These are phyloP conservation scores for Petrocephalus schoutedeni DNA, from an alignment of 2,797 vertebrate genomes.

Conservation along the genomic window DNA sequence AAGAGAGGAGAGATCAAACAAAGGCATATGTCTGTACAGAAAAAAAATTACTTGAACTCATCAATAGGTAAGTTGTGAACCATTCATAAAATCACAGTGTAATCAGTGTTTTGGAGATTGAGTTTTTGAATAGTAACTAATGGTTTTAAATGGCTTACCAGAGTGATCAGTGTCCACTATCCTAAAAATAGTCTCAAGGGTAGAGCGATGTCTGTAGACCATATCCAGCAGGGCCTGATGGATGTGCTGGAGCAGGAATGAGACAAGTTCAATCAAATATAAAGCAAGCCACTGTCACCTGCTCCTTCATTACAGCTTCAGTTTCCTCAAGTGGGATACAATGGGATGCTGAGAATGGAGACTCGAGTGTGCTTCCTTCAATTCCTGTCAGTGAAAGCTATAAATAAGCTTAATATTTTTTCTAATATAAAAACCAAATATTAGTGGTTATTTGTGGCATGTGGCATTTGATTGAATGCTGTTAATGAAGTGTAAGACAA, in stretches of 20 bases:
- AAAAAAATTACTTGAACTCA: background rate
- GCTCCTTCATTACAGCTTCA: background rate
- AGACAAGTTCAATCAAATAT: background rate
- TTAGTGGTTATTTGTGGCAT: background rate
- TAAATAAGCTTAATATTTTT: background rate
- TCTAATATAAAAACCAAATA: background rate
- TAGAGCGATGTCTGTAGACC: constrained; percentile 84
- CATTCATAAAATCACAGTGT: background rate
- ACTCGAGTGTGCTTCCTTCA: background rate
- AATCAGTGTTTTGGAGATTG: background rate
- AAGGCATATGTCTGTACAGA: background rate
- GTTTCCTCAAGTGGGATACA: background rate
- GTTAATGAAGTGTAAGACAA: background rate
- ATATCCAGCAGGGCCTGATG: constrained; percentile 82
- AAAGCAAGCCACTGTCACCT: background rate
- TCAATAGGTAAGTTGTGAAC: background rate
- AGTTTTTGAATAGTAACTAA: background rate
- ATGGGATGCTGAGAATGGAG: background rate
- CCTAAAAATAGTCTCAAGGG: constrained; percentile 90
- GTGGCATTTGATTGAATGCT: background rate
- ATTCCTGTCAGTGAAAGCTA: background rate
- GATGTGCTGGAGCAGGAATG: constrained; percentile 52
- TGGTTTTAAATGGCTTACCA: constrained; percentile 58
- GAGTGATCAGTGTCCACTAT: constrained; percentile 91
- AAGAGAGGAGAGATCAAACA: background rate